Evolutionary conservation across 1,140 invertebrate genomes (phyloP), one percentile per base, ranked within the genome.

Genomic region (Myzus persicae): DNA sequence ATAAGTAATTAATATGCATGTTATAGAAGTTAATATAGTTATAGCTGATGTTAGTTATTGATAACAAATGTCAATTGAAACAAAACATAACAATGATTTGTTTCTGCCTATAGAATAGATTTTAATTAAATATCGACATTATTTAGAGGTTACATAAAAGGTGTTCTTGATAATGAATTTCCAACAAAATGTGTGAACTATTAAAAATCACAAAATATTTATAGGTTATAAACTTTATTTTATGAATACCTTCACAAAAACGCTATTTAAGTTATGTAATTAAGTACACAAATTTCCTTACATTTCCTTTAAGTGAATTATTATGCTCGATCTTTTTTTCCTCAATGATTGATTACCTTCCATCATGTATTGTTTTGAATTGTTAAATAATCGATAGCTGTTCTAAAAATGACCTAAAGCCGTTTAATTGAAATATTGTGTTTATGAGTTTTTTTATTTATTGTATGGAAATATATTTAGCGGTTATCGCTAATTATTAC

Each of bases 311-410:
- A 87, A 87, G 85, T 87, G 42, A 46, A 87, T 46, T 87, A 46
- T 87, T 44, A 87, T 87, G 42, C 31, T 87, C 42, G 40, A 31
- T 87, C 42, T 84, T 76, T 84, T 40, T 46, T 87, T 87, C 31
- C 18, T 44, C 18, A 87, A 46, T 87, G 85, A 87, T 87, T 87
- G 44, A 87, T 46, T n/a, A 46, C 85, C 44, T n/a, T 18, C 31
- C 26, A n/a, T n/a, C 42, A 42, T n/a, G 85, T n/a, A 87, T 87
- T 87, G 85, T 40, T 87, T 46, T 87, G 85, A 87, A 87, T 36
- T 87, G 85, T 87, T 87, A 42, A 87, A 87, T 46, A 87, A 87
- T 87, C 85, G 44, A 87, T 87, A 20, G 44, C 18, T 31, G 31
- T 87, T 6, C 18, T 18, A 87, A 87, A 87, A 87, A 87, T n/a